Conservation (phyloP, 2,797 vertebrate species). For the Sebastes trivittatus region DNA sequence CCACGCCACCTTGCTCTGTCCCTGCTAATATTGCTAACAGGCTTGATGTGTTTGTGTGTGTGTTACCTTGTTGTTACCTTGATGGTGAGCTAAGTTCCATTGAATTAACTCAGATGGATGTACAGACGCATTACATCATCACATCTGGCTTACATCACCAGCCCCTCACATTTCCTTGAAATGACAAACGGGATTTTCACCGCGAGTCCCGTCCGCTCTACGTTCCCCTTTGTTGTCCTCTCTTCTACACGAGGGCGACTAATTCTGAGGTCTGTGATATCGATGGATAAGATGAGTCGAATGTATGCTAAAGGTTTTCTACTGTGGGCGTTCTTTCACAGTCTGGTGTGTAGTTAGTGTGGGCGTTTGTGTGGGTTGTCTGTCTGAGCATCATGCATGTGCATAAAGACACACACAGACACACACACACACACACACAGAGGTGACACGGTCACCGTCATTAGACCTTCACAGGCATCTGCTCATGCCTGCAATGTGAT, state of each 20-base stretch:
- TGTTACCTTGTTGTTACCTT: slow-evolving; percentile 60
- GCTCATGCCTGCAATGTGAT: slow-evolving; percentile 70
- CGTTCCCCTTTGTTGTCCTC: slow-evolving; percentile 4
- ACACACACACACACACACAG: slow-evolving; percentile 8
- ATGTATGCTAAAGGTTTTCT: slow-evolving; percentile 8
- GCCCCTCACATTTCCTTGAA: slow-evolving; percentile 32
- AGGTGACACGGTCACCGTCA: slow-evolving; percentile 77
- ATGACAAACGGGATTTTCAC: slow-evolving; percentile 78
- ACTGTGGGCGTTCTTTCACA: slow-evolving; percentile 26
- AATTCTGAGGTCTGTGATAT: slow-evolving; percentile 13
- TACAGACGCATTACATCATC: slow-evolving; percentile 61
- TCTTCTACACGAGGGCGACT: slow-evolving; percentile 11
- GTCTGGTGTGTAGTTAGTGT: slow-evolving; percentile 40
- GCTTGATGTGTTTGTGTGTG: slow-evolving; percentile 49
- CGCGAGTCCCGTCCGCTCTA: slow-evolving; percentile 21
- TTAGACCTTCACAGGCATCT: slow-evolving; percentile 82
- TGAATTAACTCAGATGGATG: slow-evolving; percentile 50
- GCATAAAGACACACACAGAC: slow-evolving; percentile 17
- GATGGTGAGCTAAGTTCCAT: slow-evolving; percentile 45
- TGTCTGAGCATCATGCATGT: slow-evolving; percentile 48
- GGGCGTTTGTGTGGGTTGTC: slow-evolving; percentile 39
- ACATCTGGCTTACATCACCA: slow-evolving; percentile 55
- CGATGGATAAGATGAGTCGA: not conserved
- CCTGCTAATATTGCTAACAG: slow-evolving; percentile 74
- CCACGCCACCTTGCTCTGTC: slow-evolving; percentile 35